phyloP scores from a whole-genome alignment of 2,113 vertebrate genomes.

The Cyanocitta stelleri region DNA sequence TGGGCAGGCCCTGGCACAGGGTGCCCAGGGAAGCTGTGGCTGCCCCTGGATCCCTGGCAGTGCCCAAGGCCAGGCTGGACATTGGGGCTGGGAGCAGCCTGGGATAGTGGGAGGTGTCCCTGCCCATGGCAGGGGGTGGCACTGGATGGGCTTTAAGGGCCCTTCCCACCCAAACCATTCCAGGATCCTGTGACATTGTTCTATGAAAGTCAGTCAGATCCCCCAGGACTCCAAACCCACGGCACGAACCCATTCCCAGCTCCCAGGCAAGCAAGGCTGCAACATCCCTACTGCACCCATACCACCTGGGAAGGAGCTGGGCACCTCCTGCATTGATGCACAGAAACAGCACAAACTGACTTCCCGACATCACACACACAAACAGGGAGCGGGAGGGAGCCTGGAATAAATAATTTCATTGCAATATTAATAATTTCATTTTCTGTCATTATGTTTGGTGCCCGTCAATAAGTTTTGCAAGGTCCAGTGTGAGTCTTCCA shows the following conservation, averaged over 20 bases:
- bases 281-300: background rate
- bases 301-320: background rate
- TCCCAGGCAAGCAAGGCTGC: background rate
- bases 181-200: background rate
- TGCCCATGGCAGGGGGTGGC: background rate
- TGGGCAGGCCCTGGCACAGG: background rate
- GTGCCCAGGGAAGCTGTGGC: background rate
- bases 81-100: background rate
- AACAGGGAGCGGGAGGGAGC: accelerated
- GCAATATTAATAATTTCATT: background rate
- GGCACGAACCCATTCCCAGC: accelerated
- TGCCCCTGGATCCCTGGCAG: background rate
- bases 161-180: background rate
- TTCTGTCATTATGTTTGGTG: background rate
- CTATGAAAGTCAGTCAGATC: background rate
- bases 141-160: background rate
- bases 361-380: too few relatives aligned
- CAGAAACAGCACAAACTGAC: background rate
- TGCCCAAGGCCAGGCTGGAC: background rate
- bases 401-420: background rate
- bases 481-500: background rate
- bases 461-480: accelerated
- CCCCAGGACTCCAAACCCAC: background rate
- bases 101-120: background rate
- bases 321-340: background rate